A percentile compares a stretch with the other conserved stretches of the same genome.
phyloP scores from a whole-genome alignment of 2,888 invertebrate species.

The Leptinotarsa rubiginosa region DNA sequence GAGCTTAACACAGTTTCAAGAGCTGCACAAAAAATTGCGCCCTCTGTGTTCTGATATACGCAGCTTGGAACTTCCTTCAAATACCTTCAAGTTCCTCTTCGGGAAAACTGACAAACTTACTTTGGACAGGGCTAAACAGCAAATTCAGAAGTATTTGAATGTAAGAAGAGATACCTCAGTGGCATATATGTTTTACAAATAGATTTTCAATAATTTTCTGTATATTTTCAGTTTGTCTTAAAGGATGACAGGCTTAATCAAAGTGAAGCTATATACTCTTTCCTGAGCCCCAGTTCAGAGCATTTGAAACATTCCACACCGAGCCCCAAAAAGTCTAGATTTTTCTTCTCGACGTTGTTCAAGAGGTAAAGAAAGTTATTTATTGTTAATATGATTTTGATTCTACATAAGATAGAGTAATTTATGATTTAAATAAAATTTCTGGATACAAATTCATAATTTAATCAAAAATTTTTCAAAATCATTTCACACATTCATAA shows the following conservation, averaged over 20 bases:
- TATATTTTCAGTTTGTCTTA: slow-evolving; percentile 78
- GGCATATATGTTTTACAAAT: too few species aligned
- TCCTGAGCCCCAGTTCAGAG: slow-evolving; percentile 92
- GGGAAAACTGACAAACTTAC: slow-evolving; percentile 84
- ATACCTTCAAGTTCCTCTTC: slow-evolving; percentile 84
- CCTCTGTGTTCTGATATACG: slow-evolving; percentile 85
- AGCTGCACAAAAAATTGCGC: slow-evolving; percentile 84
- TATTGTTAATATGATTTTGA: too few species aligned
- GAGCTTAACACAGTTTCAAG: slow-evolving; percentile 75
- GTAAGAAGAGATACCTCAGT: slow-evolving; percentile 65
- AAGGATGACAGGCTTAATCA: slow-evolving; percentile 89
- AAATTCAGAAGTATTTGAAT: slow-evolving; percentile 88
- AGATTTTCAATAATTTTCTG: background rate
- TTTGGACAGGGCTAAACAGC: slow-evolving; percentile 83
- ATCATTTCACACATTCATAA: too few species aligned
- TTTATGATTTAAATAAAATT: too few species aligned
- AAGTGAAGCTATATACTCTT: slow-evolving; percentile 90
- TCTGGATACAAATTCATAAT: too few species aligned
- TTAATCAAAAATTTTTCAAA: too few species aligned
- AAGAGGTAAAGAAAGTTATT: slow-evolving; percentile 72
- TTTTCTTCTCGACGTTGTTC: slow-evolving; percentile 87
- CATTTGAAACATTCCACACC: slow-evolving; percentile 83
- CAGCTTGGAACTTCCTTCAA: slow-evolving; percentile 85
- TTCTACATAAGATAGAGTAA: too few species aligned
- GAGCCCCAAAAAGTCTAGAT: slow-evolving; percentile 86